phyloP scores from a whole-genome alignment of 1,140 invertebrate genomes.

The Drosophila repletoides region DNA sequence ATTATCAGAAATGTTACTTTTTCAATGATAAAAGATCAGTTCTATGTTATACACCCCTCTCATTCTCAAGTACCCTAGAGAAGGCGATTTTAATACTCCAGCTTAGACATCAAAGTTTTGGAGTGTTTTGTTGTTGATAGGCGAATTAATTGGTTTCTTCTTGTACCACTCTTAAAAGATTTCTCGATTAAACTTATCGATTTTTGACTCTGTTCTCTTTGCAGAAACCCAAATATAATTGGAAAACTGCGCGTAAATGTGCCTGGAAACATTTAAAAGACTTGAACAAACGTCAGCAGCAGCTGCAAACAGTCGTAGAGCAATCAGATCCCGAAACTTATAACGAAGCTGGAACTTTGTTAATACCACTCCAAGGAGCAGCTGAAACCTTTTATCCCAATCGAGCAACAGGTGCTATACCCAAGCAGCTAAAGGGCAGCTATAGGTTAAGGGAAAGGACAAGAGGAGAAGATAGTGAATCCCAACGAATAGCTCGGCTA shows the following conservation, averaged over 20 bases:
- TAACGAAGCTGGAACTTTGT: conserved; percentile 42
- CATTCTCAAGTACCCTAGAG: too few species aligned
- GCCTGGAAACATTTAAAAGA: conserved; percentile 52
- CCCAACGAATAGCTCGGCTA: neutral
- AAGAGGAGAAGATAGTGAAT: neutral
- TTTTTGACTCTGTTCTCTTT: neutral
- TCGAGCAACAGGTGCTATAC: conserved; percentile 32
- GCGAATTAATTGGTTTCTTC: too few species aligned
- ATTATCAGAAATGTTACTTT: too few species aligned
- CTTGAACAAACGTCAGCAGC: conserved; percentile 34
- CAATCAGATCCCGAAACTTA: conserved; percentile 12
- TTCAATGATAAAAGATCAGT: too few species aligned
- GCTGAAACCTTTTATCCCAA: too few species aligned
- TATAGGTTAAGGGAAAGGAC: too few species aligned
- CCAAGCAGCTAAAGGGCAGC: too few species aligned
- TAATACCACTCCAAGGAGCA: conserved; percentile 23
- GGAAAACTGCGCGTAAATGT: conserved; percentile 37
- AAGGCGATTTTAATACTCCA: too few species aligned
- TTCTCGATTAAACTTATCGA: neutral
- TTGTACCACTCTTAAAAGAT: neutral
- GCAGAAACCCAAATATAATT: conserved; percentile 46
- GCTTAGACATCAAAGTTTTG: too few species aligned
- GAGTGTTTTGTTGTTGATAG: too few species aligned
- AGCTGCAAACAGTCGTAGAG: conserved; percentile 9
- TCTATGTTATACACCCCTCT: too few species aligned